phyloP scores from a whole-genome alignment of 37 sponge, comb jelly and placozoan species.

The Aplysina aerophoba region DNA sequence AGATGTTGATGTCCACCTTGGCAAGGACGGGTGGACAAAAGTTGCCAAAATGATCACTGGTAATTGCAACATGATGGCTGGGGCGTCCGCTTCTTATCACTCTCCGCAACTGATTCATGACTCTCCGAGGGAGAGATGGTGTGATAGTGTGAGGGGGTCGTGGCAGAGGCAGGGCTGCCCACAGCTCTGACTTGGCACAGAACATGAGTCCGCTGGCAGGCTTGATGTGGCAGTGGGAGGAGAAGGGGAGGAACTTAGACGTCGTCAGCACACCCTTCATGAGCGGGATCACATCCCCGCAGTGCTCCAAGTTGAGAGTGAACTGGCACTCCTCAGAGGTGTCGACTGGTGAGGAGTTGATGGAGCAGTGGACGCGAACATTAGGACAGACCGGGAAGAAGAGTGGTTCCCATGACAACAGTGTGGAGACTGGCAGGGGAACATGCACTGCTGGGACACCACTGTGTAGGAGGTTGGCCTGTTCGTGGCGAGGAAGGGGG shows the following conservation, averaged over 20 bases:
- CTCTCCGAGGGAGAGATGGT: too few species aligned
- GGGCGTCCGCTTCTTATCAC: slow-evolving; percentile 6
- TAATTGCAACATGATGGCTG: neutral
- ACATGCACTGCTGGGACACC: neutral
- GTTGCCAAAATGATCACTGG: neutral
- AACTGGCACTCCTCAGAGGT: neutral
- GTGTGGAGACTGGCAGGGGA: neutral
- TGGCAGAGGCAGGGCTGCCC: too few species aligned
- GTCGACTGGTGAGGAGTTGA: neutral
- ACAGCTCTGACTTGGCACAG: neutral
- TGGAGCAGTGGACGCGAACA: slow-evolving; percentile 37
- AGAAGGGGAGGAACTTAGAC: neutral
- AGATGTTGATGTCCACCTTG: neutral
- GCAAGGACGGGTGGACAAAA: neutral
- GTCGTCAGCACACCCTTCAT: slow-evolving; percentile 14
- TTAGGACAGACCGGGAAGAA: slow-evolving; percentile 31
- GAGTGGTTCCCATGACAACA: slow-evolving; percentile 30
- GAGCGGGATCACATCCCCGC: slow-evolving; percentile 34
- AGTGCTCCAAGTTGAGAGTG: slow-evolving; percentile 49
- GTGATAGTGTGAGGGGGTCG: too few species aligned
- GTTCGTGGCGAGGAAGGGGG: too few species aligned
- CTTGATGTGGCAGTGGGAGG: neutral
- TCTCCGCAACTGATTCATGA: too few species aligned
- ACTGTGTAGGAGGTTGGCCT: too few species aligned
- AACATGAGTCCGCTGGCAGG: slow-evolving; percentile 10